Conservation (phyloP, 2,797 vertebrate genomes). For the Botia kubotai region DNA sequence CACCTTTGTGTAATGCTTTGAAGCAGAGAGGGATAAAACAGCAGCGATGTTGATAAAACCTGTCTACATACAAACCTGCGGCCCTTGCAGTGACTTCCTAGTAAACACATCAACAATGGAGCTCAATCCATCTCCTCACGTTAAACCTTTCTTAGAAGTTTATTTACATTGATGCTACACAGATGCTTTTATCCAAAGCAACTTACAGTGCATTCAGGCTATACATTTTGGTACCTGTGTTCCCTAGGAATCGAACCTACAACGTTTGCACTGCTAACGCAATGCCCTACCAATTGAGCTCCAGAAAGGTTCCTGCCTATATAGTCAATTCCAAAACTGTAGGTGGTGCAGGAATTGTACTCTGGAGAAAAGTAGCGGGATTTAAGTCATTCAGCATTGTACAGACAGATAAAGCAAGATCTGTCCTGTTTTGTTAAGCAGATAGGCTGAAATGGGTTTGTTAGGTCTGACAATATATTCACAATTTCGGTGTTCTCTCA, state of each 20-base stretch:
- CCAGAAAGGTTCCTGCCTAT: no score
- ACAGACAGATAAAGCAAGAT: no score
- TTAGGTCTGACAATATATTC: conserved; percentile 28
- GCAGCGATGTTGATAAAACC: conserved; percentile 42
- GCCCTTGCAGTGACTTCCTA: conserved; percentile 11
- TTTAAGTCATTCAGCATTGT: no score
- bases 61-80: conserved; percentile 34
- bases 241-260: no score
- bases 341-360: no score
- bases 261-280: no score
- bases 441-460: background rate
- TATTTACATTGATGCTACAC: background rate
- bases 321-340: no score
- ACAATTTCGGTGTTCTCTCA: background rate
- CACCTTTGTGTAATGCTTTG: conserved; percentile 45
- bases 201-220: no score
- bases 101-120: conserved; percentile 38
- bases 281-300: no score
- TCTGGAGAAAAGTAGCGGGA: no score
- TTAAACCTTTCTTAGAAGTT: background rate
- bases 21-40: conserved; percentile 41
- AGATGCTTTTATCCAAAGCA: no score
- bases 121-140: background rate
- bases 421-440: background rate
- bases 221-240: no score